phyloP scores from a whole-genome alignment of 2,797 vertebrate species.

The Crenichthys baileyi region DNA sequence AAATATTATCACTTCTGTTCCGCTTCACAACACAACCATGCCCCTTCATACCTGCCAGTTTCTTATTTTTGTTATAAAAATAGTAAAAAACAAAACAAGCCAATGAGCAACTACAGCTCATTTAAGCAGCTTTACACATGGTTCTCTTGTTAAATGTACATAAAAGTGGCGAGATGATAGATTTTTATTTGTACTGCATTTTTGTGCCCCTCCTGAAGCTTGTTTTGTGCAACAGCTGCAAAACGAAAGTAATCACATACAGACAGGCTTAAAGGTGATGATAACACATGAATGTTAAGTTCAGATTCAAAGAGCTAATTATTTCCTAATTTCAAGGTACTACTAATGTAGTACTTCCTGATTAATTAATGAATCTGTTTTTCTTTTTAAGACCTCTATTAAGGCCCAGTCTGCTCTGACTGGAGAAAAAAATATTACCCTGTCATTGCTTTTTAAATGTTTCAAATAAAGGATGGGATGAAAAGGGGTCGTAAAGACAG shows the following conservation, averaged over 20 bases:
- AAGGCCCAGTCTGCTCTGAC: neutral
- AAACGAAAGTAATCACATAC: neutral
- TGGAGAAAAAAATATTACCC: neutral
- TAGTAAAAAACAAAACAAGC: neutral
- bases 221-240: neutral
- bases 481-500: too few species aligned
- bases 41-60: slow-evolving; percentile 7
- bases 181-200: neutral
- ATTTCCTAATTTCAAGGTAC: neutral
- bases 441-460: too few species aligned
- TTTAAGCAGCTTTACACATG: neutral
- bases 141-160: neutral
- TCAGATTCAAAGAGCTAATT: neutral
- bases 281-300: neutral
- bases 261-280: neutral
- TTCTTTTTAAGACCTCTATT: neutral
- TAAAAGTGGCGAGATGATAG: neutral
- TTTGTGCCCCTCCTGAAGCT: neutral
- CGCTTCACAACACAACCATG: slow-evolving; percentile 8
- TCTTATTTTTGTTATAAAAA: slow-evolving; percentile 1
- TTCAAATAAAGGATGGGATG: too few species aligned
- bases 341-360: neutral
- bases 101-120: slow-evolving; percentile 1
- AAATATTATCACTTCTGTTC: slow-evolving; percentile 5
- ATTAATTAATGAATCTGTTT: neutral